Conservation (phyloP, 2,113 vertebrate genomes). For the Pseudorhombus dupliciocellatus region DNA sequence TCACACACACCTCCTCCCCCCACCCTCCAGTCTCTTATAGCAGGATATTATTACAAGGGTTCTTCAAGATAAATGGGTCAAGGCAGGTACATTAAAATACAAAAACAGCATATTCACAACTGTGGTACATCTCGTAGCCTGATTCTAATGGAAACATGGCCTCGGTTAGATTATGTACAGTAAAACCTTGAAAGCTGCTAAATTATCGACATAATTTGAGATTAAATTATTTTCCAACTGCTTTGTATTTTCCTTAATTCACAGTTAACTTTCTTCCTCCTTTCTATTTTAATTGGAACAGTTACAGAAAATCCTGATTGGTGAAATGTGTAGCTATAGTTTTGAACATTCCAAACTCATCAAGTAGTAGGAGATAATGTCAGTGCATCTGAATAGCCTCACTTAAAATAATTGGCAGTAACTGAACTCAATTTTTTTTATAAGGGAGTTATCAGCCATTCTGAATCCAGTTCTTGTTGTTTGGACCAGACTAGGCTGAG, state of each 20-base stretch:
- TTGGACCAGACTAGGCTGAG: neutral
- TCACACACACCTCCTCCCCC: neutral
- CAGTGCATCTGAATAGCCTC: conserved; percentile 1
- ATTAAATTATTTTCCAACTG: neutral
- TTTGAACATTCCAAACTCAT: conserved; percentile 50
- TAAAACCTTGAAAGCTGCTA: neutral
- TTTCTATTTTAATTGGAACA: neutral
- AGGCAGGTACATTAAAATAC: neutral
- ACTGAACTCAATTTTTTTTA: neutral
- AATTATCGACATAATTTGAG: neutral
- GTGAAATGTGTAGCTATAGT: neutral
- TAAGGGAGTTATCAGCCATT: neutral
- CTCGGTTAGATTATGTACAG: neutral
- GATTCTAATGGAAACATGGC: neutral
- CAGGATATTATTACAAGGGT: neutral
- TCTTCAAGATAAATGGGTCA: neutral
- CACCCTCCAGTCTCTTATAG: neutral
- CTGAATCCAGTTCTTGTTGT: neutral
- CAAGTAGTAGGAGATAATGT: conserved; percentile 14
- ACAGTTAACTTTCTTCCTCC: neutral
- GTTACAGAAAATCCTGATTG: neutral
- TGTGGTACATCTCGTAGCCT: too few species aligned
- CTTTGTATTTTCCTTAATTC: conserved; percentile 2
- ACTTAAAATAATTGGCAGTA: neutral
- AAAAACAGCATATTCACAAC: neutral